phyloP scores from a whole-genome alignment of 2,888 invertebrate genomes.

The Hydrotaea cyrtoneurina region DNA sequence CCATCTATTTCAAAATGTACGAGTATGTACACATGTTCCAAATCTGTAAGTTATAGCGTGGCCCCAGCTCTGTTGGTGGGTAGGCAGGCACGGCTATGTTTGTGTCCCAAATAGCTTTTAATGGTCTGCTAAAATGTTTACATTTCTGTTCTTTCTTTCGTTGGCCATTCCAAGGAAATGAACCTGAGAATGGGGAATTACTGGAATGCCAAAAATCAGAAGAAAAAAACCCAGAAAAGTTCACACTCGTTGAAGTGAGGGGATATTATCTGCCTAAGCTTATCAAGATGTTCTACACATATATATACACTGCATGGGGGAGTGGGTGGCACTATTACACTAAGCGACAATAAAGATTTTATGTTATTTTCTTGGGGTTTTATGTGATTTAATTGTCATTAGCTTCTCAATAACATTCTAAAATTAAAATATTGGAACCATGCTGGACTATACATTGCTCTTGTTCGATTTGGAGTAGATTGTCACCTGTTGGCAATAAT shows the following conservation, averaged over 20 bases:
- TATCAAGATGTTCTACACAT: too few species aligned
- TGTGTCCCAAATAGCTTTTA: conserved; percentile 72
- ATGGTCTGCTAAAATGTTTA: conserved; percentile 78
- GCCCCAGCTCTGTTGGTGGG: neutral
- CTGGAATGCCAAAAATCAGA: neutral
- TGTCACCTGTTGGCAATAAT: too few species aligned
- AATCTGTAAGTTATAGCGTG: conserved; percentile 21
- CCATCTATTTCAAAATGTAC: conserved; percentile 6
- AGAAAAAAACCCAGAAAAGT: neutral
- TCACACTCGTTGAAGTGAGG: neutral
- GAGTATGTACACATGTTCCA: conserved; percentile 48
- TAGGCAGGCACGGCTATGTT: neutral
- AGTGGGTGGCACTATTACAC: too few species aligned
- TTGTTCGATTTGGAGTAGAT: too few species aligned
- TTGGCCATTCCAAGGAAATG: neutral
- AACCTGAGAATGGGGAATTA: neutral
- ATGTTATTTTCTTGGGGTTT: too few species aligned
- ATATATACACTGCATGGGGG: too few species aligned
- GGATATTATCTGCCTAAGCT: too few species aligned
- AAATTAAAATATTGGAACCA: too few species aligned
- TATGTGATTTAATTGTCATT: too few species aligned
- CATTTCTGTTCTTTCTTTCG: conserved; percentile 66
- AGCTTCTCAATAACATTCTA: too few species aligned
- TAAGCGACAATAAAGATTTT: too few species aligned
- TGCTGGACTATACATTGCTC: too few species aligned